Evolutionary conservation across 2,797 vertebrate genomes (phyloP).

Genomic region (Kryptopterus vitreolus): DNA sequence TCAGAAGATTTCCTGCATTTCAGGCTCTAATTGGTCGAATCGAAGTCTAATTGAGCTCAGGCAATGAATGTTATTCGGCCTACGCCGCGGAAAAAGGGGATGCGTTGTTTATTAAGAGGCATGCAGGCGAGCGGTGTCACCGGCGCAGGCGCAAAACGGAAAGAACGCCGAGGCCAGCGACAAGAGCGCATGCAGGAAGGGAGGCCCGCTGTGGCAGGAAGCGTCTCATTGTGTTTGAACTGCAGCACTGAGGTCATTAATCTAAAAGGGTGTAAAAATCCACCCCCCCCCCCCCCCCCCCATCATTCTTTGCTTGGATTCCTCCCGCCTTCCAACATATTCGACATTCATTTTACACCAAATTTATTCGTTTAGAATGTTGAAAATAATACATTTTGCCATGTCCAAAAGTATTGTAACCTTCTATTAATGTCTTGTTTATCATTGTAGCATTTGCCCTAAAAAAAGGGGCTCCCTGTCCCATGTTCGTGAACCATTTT

Average conservation of each 20-base stretch:
- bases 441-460: too few relatives aligned
- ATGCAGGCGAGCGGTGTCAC: not conserved
- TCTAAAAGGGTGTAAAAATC: conserved; percentile 55
- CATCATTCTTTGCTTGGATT: conserved; percentile 29
- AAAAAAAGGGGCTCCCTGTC: too few relatives aligned
- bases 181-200: conserved; percentile 24
- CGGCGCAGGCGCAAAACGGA: not conserved
- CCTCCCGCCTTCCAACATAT: not conserved
- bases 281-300: too few relatives aligned
- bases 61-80: conserved; percentile 1
- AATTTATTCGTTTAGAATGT: too few relatives aligned
- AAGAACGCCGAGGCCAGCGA: not conserved
- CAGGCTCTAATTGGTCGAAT: not conserved
- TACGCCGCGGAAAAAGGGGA: not conserved
- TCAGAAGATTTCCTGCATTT: conserved; percentile 16
- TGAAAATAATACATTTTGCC: too few relatives aligned
- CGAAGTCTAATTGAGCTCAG: conserved; percentile 12
- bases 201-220: conserved; percentile 28
- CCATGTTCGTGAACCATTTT: too few relatives aligned
- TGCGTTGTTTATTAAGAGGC: not conserved
- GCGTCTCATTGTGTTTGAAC: conserved; percentile 58
- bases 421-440: too few relatives aligned
- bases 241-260: conserved; percentile 59
- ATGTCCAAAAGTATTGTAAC: too few relatives aligned
- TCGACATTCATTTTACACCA: too few relatives aligned